Percentiles rank a stretch among this genome's conserved stretches.
These are phyloP conservation scores for Centropyge bicolor DNA, from an alignment of 2,797 vertebrate genomes.

Conservation along the genomic window DNA sequence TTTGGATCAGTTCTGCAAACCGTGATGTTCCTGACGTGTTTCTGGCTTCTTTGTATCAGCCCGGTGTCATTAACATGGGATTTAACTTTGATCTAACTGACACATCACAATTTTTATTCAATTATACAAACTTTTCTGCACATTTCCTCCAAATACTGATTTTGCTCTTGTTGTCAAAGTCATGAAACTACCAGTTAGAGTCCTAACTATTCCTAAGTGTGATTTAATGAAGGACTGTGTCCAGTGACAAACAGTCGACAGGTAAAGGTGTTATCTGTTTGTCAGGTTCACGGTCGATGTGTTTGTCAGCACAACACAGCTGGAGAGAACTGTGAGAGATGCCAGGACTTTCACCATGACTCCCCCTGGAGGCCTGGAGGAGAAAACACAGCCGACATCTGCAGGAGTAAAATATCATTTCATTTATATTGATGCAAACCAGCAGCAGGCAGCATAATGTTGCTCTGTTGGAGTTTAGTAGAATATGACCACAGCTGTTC, in stretches of 20 bases:
- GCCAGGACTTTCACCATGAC: constrained; percentile 91
- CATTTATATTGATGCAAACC: not conserved
- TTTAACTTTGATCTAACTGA: no score
- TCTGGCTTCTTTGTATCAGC: no score
- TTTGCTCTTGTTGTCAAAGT: not conserved
- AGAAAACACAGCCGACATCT: constrained; percentile 77
- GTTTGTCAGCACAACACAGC: constrained; percentile 91
- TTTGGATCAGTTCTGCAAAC: not conserved
- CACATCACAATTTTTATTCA: no score
- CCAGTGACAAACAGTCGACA: not conserved
- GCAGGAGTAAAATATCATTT: constrained; percentile 82
- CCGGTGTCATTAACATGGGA: no score
- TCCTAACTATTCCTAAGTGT: no score
- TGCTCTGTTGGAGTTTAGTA: not conserved
- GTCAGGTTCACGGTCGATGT: constrained; percentile 89
- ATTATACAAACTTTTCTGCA: no score
- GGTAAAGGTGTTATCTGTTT: constrained; percentile 19
- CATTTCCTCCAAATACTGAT: not conserved
- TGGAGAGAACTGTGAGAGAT: constrained; percentile 90
- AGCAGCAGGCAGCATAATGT: not conserved
- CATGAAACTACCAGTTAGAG: no score
- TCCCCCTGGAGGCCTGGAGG: constrained; percentile 91
- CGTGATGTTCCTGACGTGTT: not conserved
- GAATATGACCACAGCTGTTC: no score
- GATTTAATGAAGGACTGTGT: not conserved